Evolutionary conservation across 2,888 invertebrate species (phyloP).

Genomic region (Acronicta alni): DNA sequence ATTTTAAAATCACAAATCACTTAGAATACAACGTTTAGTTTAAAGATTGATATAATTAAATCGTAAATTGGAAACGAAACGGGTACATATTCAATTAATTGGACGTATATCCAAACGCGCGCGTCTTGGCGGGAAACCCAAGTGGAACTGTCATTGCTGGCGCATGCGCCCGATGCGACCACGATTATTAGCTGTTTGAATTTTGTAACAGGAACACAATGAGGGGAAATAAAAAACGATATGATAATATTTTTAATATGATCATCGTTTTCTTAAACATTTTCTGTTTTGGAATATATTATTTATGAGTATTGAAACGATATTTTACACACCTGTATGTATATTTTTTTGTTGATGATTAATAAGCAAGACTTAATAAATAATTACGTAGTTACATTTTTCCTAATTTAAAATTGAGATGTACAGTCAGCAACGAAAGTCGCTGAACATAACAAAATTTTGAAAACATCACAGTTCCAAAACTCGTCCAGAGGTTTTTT

Average conservation of each 20-base stretch:
- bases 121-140: slow-evolving; percentile 69
- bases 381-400: too few relatives aligned
- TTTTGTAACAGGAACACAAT: slow-evolving; percentile 63
- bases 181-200: slow-evolving; percentile 66
- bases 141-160: slow-evolving; percentile 70
- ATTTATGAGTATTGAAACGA: too few relatives aligned
- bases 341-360: too few relatives aligned
- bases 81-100: slow-evolving; percentile 24
- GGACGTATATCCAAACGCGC: slow-evolving; percentile 59
- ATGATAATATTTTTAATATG: slow-evolving; percentile 10
- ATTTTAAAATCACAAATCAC: slow-evolving; percentile 23
- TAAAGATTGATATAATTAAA: slow-evolving; percentile 2
- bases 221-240: slow-evolving; percentile 40
- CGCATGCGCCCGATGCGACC: slow-evolving; percentile 66
- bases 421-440: too few relatives aligned
- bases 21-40: slow-evolving; percentile 12
- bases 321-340: too few relatives aligned
- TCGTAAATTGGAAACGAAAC: slow-evolving; percentile 13
- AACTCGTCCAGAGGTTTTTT: too few relatives aligned
- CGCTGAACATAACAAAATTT: too few relatives aligned
- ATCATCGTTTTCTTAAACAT: neutral
- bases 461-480: too few relatives aligned
- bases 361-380: too few relatives aligned
- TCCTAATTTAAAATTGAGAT: too few relatives aligned
- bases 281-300: slow-evolving; percentile 1